Evolutionary conservation across 2,797 vertebrate species (phyloP).

Genomic region (Diplodus sargus): DNA sequence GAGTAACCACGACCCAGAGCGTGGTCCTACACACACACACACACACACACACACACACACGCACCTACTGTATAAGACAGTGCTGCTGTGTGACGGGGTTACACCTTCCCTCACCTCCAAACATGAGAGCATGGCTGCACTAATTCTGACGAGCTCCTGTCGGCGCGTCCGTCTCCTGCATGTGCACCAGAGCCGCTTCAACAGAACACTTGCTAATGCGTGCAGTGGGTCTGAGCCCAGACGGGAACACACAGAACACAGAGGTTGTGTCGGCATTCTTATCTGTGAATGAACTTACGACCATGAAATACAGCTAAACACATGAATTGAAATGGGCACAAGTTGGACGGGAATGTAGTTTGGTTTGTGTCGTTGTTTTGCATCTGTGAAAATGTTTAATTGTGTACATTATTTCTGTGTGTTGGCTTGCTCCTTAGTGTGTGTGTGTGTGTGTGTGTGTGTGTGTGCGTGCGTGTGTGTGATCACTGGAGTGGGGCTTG

Average conservation of each 20-base stretch:
- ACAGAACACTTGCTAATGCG: not conserved
- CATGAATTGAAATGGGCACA: not conserved
- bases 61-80: not conserved
- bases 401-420: conserved; percentile 2
- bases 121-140: conserved; percentile 2
- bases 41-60: not conserved
- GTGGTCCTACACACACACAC: not conserved
- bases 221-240: not conserved
- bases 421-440: not conserved
- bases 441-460: not conserved
- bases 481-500: conserved; percentile 31
- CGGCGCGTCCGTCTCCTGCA: not conserved
- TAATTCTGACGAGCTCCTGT: not conserved
- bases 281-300: not conserved
- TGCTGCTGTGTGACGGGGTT: not conserved
- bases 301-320: too few species aligned
- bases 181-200: not conserved
- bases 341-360: not conserved
- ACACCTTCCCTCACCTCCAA: conserved; percentile 19
- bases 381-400: not conserved
- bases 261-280: not conserved
- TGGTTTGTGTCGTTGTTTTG: not conserved
- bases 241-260: not conserved
- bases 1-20: conserved; percentile 25
- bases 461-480: conserved; percentile 7